Base-by-base conservation (phyloP, 2,797 vertebrate genomes). In the Lithobates sylvaticus region DNA sequence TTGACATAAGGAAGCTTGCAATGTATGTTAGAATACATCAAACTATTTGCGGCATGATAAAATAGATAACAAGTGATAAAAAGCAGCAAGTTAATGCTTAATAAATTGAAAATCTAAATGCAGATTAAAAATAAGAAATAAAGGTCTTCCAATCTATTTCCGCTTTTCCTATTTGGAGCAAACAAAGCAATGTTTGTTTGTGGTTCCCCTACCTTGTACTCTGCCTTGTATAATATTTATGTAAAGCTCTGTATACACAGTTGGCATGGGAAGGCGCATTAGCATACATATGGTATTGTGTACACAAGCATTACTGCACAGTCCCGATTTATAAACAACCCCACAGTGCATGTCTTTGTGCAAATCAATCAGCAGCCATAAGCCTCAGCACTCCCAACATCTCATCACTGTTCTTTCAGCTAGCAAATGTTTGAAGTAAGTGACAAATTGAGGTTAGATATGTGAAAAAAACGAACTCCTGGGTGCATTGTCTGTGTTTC, bases 201-300 rank as follows among this genome's bases (percentile, higher is more conserved):
- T 85, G 50, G 15, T 68, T 44, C 18, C 71, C 47, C 26, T 76
- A 10, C n/a, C 54, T 71, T 86, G 78, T 77, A 54, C 32, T 68
- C 42, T 27, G 72, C 65, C 32, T 76, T 86, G 85, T 86, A 72
- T 78, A 78, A 83, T 87, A 78, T 87, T 87, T 39, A 54, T 87
- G 75, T 78, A 39, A 78, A 72, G 58, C 70, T 75, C 50, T 82
- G 10, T 72, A 65, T 71, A 81, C 79, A 77, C 80, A 87, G 85
- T 87, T 82, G 65, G 67, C 64, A 61, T 68, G 39, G 78, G 75
- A 18, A 76, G 47, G 42, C 50, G n/a, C 75, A 83, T 87, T 87
- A 78, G 65, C 85, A 87, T 87, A 83, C 85, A 83, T 87, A 83
- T 83, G 85, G 85, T 42, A 58, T 83, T 87, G 78, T 78, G 74